Percentiles rank a stretch among this genome's conserved stretches.
Conservation (phyloP, 2,888 invertebrate genomes). For the Drosophila putrida region DNA sequence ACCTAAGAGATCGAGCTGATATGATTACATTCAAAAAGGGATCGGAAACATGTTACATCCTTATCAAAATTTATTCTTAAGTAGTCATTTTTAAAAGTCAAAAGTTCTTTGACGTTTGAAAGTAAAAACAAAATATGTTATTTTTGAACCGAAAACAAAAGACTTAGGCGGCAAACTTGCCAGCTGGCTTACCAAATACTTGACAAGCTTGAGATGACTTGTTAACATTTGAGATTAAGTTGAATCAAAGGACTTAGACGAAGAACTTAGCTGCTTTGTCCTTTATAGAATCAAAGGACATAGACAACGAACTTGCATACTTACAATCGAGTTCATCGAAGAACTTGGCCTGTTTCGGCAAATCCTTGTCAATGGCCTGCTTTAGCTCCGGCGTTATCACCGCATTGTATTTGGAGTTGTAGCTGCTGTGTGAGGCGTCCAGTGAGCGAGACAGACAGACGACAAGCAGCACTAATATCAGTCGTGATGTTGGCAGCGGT, state of each 20-base stretch:
- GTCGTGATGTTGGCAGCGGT: slow-evolving; percentile 36
- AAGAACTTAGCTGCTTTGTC: slow-evolving; percentile 33
- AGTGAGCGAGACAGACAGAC: slow-evolving; percentile 23
- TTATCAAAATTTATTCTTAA: too few relatives aligned
- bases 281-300: background rate
- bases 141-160: slow-evolving; percentile 38
- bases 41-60: too few relatives aligned
- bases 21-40: background rate
- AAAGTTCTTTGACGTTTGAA: too few relatives aligned
- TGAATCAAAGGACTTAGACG: slow-evolving; percentile 3
- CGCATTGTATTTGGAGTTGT: slow-evolving; percentile 83
- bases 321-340: slow-evolving; percentile 90
- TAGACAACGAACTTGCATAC: slow-evolving; percentile 84
- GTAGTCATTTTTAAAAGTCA: too few relatives aligned
- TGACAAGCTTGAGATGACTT: too few relatives aligned
- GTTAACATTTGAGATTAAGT: background rate
- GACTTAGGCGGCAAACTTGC: slow-evolving; percentile 70
- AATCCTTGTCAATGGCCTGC: slow-evolving; percentile 82
- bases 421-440: slow-evolving; percentile 64
- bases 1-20: too few relatives aligned
- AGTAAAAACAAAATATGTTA: too few relatives aligned
- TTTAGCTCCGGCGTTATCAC: slow-evolving; percentile 80
- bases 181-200: background rate
- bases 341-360: slow-evolving; percentile 87
- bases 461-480: slow-evolving; percentile 33